Evolutionary conservation across 2,888 invertebrate species (phyloP), one percentile per base, ranked within the genome.

Genomic region (Drosophila heteroneura): DNA sequence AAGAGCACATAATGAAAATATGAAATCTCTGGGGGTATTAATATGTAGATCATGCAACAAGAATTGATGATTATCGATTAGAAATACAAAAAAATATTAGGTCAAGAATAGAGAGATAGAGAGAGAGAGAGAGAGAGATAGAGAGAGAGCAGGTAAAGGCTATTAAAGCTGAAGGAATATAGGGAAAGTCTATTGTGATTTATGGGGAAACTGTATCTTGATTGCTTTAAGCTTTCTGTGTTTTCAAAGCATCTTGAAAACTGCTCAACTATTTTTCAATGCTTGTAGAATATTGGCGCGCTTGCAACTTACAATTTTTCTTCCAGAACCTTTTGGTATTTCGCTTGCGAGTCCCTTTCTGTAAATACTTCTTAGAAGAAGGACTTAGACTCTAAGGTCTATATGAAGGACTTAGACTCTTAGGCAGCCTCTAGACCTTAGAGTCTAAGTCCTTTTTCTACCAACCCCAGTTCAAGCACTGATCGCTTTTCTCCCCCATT

Each of bases 321-420:
- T 10, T 0, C 2, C 0, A n/a, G 0, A n/a, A 10, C 10, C 5
- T 5, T n/a, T 10, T 41, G 19, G 4, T n/a, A 41, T 41, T 47
- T 47, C 4, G 4, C 14, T 22, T 22, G 1, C 7, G 14, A 14
- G 47, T 14, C 6, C 0, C 14, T 7, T 14, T 4, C 47, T 16
- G 14, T 9, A 14, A 22, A 22, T 44, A 44, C 22, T 22, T 12
- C 22, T 22, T 22, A 6, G 19, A 7, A 37, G 4, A 33, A 12
- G 19, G 4, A 7, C 3, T 39, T 9, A 19, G 3, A 0, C 9
- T 9, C 9, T 1, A 9, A 9, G 9, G 19, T 26, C 26, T 26
- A 26, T 26, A 26, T 26, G 12, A 33, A 4, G 19, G 4, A 7
- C 3, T 39, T 19, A 19, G 3, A 0, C 9, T 9, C 4, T 1